Evolutionary conservation across 2,888 invertebrate species (phyloP).

Genomic region (Trissoscelio sp.): DNA sequence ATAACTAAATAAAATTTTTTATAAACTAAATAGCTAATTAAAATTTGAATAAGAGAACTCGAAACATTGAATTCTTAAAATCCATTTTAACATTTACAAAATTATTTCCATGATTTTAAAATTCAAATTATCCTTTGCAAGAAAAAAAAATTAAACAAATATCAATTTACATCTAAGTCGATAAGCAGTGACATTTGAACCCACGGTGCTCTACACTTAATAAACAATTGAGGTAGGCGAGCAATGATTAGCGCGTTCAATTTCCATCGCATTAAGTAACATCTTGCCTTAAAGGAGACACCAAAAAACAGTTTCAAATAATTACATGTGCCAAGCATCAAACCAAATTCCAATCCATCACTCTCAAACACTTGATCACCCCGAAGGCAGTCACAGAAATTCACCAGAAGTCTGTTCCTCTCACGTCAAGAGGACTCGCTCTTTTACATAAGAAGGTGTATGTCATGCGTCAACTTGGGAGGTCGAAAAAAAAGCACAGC

Average conservation of each 20-base stretch:
- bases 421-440: too few relatives aligned
- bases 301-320: background rate
- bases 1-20: too few relatives aligned
- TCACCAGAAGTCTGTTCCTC: background rate
- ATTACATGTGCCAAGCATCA: background rate
- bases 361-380: background rate
- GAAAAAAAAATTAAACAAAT: too few relatives aligned
- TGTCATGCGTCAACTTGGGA: background rate
- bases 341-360: background rate
- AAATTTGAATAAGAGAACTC: too few relatives aligned
- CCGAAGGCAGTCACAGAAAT: background rate
- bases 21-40: too few relatives aligned
- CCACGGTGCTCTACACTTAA: background rate
- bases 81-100: too few relatives aligned
- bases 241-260: background rate
- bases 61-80: too few relatives aligned
- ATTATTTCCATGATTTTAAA: too few relatives aligned
- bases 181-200: background rate
- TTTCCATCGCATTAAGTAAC: background rate
- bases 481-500: background rate
- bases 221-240: constrained; percentile 3
- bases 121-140: too few relatives aligned
- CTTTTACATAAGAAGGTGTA: background rate
- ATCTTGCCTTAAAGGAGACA: background rate
- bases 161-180: background rate